phyloP scores from a whole-genome alignment of 2,113 vertebrate species.

The Leptobrachium leishanense region DNA sequence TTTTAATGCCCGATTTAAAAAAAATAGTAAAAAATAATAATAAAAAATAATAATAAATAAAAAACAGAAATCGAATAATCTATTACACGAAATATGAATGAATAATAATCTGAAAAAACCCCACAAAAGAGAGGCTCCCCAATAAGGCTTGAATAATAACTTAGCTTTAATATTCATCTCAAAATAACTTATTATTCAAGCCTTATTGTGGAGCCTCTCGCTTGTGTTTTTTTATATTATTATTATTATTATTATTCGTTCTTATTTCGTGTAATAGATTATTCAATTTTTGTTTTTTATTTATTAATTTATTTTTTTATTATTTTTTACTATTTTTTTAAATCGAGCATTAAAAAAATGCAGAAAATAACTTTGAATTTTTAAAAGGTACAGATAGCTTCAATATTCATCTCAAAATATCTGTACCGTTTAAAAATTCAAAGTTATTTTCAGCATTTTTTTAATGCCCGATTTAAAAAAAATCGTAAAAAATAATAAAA shows the following conservation, averaged over 20 bases:
- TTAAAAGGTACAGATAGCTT: constrained; percentile 59
- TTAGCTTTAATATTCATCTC: constrained; percentile 56
- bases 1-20: constrained; percentile 46
- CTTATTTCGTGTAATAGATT: no score
- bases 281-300: no score
- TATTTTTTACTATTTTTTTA: not conserved
- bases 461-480: constrained; percentile 44
- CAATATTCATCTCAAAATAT: constrained; percentile 96
- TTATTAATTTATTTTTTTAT: constrained; percentile 43
- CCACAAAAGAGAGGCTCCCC: constrained; percentile 66
- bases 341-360: no score
- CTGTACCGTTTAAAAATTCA: constrained; percentile 98
- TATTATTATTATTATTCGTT: no score
- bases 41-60: constrained; percentile 18
- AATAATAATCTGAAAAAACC: not conserved
- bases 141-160: constrained; percentile 94
- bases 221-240: no score
- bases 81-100: constrained; percentile 21
- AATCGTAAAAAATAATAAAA: not conserved
- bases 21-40: constrained; percentile 48
- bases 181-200: no score
- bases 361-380: no score
- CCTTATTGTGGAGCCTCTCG: no score
- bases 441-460: constrained; percentile 64
- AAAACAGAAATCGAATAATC: constrained; percentile 69